Evolutionary conservation across 2,888 invertebrate genomes (phyloP), one percentile per base, ranked within the genome.

Genomic region (Melitaea athalia): DNA sequence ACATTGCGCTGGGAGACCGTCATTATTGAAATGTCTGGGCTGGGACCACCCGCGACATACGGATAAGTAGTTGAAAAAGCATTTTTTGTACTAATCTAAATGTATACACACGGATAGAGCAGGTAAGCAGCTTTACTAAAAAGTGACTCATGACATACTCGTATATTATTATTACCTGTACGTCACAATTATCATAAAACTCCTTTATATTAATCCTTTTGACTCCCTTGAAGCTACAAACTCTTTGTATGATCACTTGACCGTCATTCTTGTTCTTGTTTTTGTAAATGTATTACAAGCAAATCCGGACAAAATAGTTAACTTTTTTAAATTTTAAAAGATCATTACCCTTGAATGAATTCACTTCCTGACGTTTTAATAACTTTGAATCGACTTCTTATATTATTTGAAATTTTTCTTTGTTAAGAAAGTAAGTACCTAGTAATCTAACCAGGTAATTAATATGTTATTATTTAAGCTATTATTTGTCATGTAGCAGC

Each of bases 41-140:
- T 75, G 75, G 82, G 90, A 87, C 91, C 91, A 90, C 89, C 90
- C 89, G 86, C 76, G 85, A 87, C 87, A 86, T 79, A 89, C 86
- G 74, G 87, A 72, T 78, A 72, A 72, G 75, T 76, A 78, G 81
- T 81, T 82, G 74, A 75, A 73, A 80, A 77, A 83, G 82, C 85
- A 81, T 72, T 77, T 76, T 72, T 74, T 72, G 74, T 53, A 42
- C 53, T 62, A 68, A 70, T 72, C 72, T 75, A 73, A 74, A 74
- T 63, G 52, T 52, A 52, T 70, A 75, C 75, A 69, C 69, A 76
- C 74, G 63, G 63, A 45, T 43, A 53, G 50, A 60, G 52, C 38
- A 69, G 68, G 68, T 72, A 60, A 68, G 24, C 49, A 59, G 43
- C 67, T 47, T 64, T 31, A 57, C 15, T 5, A 57, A 49, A 31